A percentile compares a stretch with the other conserved stretches of the same genome.
These are phyloP conservation scores for Lissonota sp. DNA, from an alignment of 2,888 invertebrate genomes.

Conservation along the genomic window DNA sequence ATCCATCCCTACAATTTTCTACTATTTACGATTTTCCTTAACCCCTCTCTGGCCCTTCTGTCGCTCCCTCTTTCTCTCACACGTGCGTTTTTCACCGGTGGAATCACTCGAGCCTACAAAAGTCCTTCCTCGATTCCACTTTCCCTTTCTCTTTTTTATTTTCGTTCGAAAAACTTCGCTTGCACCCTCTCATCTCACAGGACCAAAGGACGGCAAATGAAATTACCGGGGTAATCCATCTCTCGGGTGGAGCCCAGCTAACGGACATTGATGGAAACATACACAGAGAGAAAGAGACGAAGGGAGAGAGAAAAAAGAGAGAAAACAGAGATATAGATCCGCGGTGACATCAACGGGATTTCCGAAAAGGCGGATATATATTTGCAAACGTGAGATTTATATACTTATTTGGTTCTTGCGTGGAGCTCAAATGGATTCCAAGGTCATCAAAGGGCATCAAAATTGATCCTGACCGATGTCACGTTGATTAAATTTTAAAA, in stretches of 20 bases:
- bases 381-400: conserved; percentile 61
- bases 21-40: conserved; percentile 50
- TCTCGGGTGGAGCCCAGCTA: conserved; percentile 14
- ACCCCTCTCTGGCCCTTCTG: conserved; percentile 7
- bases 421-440: conserved; percentile 24
- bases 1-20: conserved; percentile 58
- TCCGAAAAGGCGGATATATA: conserved; percentile 54
- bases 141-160: conserved; percentile 41
- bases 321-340: not conserved
- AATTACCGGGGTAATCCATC: conserved; percentile 73
- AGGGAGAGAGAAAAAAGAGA: no score
- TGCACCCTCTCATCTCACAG: conserved; percentile 53
- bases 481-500: conserved; percentile 1
- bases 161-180: conserved; percentile 44
- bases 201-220: conserved; percentile 68
- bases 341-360: conserved; percentile 72
- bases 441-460: not conserved
- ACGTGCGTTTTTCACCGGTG: conserved; percentile 17
- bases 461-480: not conserved
- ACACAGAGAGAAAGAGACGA: not conserved
- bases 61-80: not conserved
- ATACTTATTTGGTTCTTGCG: conserved; percentile 42
- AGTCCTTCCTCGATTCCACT: conserved; percentile 67
- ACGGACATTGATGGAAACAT: not conserved
- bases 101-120: conserved; percentile 64